Evolutionary conservation across 2,888 invertebrate species (phyloP), one percentile per base, ranked within the genome.

Genomic region (Ferrisia virgata): DNA sequence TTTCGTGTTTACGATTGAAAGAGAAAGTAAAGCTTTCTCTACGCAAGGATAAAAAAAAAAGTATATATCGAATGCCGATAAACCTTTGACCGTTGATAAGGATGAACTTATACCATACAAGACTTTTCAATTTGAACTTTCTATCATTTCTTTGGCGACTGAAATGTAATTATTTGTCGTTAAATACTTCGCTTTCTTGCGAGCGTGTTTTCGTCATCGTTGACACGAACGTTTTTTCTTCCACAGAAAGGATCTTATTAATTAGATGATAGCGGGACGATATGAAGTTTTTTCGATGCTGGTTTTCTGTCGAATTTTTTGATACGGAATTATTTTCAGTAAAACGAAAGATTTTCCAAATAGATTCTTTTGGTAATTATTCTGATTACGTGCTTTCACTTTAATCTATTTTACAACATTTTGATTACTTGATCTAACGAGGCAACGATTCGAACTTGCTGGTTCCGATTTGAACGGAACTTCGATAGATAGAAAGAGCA

Each of bases 111-210:
- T 28, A n/a, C n/a, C n/a, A 28, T 72, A 72, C 72, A 72, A 72
- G 72, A 72, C 72, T 72, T 72, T 72, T 72, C 72, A 72, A 72
- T 72, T 72, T 72, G 72, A 72, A 33, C 33, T 72, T 33, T 72
- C 72, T 72, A 72, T 72, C 72, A 33, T 72, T 72, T 72, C 72
- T 72, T 72, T 72, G 36, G 72, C n/a, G 72, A n/a, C 72, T 72
- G 31, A 72, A 72, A 72, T 72, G 72, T 36, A 72, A 72, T 72
- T 72, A 72, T 72, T 72, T 72, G 72, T 33, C 18, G 33, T 72
- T 64, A 72, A 72, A 72, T 72, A 33, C n/a, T 13, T 72, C 72
- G 33, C 33, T 72, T 33, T n/a, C 28, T 72, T 72, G 72, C n/a
- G 72, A 8, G 72, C 4, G 33, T 33, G 33, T 72, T 72, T 72